phyloP scores from a whole-genome alignment of 2,797 vertebrate genomes.

The Diplodus sargus region DNA sequence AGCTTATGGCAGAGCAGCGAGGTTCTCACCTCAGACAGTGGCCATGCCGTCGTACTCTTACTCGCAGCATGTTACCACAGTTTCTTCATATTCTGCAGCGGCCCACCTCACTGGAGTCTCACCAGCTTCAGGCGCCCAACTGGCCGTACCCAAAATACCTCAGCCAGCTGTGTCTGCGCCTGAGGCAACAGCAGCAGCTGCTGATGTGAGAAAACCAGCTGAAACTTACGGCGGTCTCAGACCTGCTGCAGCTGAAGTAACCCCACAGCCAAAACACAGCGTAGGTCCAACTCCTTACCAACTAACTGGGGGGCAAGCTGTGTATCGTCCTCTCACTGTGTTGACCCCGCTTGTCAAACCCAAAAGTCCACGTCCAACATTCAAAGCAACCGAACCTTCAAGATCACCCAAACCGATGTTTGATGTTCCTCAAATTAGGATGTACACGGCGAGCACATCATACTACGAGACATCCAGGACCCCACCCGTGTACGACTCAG shows the following conservation, averaged over 20 bases:
- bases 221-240: constrained; percentile 51
- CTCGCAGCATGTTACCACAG: constrained; percentile 56
- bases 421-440: constrained; percentile 86
- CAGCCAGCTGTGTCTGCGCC: constrained; percentile 24
- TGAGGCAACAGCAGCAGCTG: constrained; percentile 37
- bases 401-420: constrained; percentile 85
- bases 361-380: constrained; percentile 83
- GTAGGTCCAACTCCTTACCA: constrained; percentile 49
- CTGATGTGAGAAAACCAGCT: constrained; percentile 49
- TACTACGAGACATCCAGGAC: constrained; percentile 80
- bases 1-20: constrained; percentile 76
- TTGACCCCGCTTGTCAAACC: constrained; percentile 61
- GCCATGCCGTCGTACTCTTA: constrained; percentile 46
- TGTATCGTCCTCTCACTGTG: constrained; percentile 70
- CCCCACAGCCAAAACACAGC: constrained; percentile 48
- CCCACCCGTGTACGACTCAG: constrained; percentile 77
- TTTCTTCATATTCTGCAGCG: constrained; percentile 55
- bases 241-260: constrained; percentile 26
- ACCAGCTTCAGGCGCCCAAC: constrained; percentile 33
- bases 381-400: constrained; percentile 76
- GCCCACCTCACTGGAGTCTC: constrained; percentile 29
- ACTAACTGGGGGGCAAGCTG: constrained; percentile 33
- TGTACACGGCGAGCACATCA: constrained; percentile 84
- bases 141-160: constrained; percentile 31
- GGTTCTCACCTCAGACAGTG: constrained; percentile 83